A percentile compares a stretch with the other conserved stretches of the same genome.
phyloP scores from a whole-genome alignment of 2,888 invertebrate species.

The Agrotis segetum region DNA sequence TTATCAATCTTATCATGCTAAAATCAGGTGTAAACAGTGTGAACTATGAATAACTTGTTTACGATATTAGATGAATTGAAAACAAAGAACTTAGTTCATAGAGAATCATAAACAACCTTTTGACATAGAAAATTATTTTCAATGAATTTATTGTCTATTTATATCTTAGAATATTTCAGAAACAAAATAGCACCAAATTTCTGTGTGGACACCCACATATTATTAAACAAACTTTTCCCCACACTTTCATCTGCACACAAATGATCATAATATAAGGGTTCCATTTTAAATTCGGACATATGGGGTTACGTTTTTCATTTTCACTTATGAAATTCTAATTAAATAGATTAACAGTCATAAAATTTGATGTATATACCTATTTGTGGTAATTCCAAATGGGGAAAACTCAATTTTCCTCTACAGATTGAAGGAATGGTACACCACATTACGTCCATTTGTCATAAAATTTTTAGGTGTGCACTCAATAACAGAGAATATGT shows the following conservation, averaged over 20 bases:
- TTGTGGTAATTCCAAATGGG: background rate
- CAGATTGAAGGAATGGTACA: too few relatives aligned
- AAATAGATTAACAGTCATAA: background rate
- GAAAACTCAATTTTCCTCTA: constrained; percentile 9
- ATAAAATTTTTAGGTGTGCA: background rate
- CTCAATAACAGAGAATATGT: background rate
- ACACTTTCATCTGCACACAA: too few relatives aligned
- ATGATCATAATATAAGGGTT: too few relatives aligned
- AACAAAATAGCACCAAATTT: too few relatives aligned
- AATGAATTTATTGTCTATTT: too few relatives aligned
- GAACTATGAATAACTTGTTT: constrained; percentile 8
- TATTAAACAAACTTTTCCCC: too few relatives aligned
- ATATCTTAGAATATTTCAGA: too few relatives aligned
- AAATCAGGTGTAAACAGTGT: constrained; percentile 4
- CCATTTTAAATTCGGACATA: too few relatives aligned
- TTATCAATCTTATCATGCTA: background rate
- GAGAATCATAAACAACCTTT: constrained; percentile 8
- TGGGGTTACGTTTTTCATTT: too few relatives aligned
- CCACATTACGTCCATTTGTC: background rate
- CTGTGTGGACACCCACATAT: too few relatives aligned
- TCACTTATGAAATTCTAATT: too few relatives aligned
- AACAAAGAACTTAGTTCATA: constrained; percentile 3
- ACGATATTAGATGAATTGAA: constrained; percentile 14
- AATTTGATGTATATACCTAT: constrained; percentile 1
- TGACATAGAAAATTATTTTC: background rate